phyloP scores from a whole-genome alignment of 2,888 invertebrate genomes.

The Rhogogaster chlorosoma region DNA sequence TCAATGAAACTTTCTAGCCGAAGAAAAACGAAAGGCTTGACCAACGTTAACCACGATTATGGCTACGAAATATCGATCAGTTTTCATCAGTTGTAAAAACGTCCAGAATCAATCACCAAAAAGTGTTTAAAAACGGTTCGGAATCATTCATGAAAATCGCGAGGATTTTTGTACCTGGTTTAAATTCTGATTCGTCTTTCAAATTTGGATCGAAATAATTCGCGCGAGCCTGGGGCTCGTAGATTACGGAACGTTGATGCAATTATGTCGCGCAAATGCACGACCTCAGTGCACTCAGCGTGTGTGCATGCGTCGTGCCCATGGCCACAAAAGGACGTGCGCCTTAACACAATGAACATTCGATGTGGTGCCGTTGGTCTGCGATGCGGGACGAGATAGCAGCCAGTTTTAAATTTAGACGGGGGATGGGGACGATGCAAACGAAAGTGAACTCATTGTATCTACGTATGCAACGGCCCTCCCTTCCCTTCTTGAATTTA shows the following conservation, averaged over 20 bases:
- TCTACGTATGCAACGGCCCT: background rate
- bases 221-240: background rate
- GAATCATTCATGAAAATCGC: background rate
- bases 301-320: background rate
- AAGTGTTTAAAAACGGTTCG: background rate
- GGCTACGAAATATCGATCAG: background rate
- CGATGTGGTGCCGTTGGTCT: background rate
- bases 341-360: conserved; percentile 25
- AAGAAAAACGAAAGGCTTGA: background rate
- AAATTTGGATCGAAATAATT: background rate
- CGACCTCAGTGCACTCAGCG: background rate
- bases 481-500: background rate
- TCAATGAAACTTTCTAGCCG: background rate
- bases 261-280: background rate
- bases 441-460: conserved; percentile 27
- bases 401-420: conserved; percentile 27
- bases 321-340: conserved; percentile 25
- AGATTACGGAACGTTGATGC: conserved; percentile 12
- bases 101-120: background rate
- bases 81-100: background rate
- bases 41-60: background rate
- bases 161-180: background rate
- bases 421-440: background rate
- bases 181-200: background rate
- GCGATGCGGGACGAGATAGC: conserved; percentile 28